phyloP scores from a whole-genome alignment of 35 echinoderm and acorn worm species.

The Ophioderma brevispina region DNA sequence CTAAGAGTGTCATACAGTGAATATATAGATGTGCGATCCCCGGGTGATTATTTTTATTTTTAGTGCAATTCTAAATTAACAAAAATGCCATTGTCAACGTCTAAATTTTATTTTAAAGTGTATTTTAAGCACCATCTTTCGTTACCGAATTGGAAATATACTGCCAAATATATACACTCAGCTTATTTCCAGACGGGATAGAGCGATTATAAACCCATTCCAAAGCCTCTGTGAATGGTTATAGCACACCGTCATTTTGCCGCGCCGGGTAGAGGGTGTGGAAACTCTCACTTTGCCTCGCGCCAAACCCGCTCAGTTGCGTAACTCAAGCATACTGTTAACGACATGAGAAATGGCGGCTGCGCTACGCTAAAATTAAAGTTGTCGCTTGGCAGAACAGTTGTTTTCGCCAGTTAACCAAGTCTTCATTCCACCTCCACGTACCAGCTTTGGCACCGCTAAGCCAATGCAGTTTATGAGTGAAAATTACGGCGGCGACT shows the following conservation, averaged over 20 bases:
- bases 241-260: neutral
- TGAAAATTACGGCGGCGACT: constrained; percentile 49
- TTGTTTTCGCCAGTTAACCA: neutral
- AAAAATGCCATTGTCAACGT: neutral
- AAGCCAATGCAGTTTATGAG: neutral
- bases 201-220: neutral
- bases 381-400: constrained; percentile 34
- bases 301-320: constrained; percentile 16
- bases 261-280: neutral
- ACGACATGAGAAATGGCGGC: constrained; percentile 52
- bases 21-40: neutral
- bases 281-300: neutral
- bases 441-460: neutral
- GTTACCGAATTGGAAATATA: too few relatives aligned
- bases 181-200: neutral
- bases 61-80: neutral
- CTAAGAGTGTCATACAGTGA: neutral
- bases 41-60: neutral
- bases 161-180: too few relatives aligned
- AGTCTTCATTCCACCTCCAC: neutral
- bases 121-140: too few relatives aligned
- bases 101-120: neutral
- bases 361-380: constrained; percentile 26
- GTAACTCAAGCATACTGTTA: neutral
- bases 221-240: neutral